Evolutionary conservation across 2,888 invertebrate species (phyloP), one percentile per base, ranked within the genome.

Genomic region (Tolmerus cingulatus): DNA sequence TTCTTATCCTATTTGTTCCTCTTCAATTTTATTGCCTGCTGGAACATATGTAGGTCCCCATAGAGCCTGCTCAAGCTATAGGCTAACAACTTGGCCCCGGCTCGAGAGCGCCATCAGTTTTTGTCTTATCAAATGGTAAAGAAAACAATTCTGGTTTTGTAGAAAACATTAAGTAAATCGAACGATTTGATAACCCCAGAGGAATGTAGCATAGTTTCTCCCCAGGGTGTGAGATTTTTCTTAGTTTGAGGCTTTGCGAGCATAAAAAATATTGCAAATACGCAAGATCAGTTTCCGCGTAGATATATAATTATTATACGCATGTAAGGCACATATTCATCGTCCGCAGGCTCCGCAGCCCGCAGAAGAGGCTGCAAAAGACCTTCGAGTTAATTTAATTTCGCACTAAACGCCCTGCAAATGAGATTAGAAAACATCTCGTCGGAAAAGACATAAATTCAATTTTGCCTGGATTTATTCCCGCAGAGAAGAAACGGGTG

Each of bases 1-100:
- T 51, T 79, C 79, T 79, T 79, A 79, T 79, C 79, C 79, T 79
- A 51, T 79, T 79, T 79, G 51, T 51, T 79, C 66, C 66, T 79
- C 51, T 46, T 79, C 51, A 14, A 51, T 51, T 79, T 79, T 79
- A 79, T 79, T 79, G 79, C 51, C 40, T 46, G 79, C 79, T 79
- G 14, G 30, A 79, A 51, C 51, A 79, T 79, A 79, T 66, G 66
- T 66, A 66, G 14, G 66, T 23, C 19, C 66, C 19, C 66, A 66
- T 27, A 66, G 12, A 66, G 23, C 23, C 9, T 23, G 27, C 66
- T 66, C 19, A 9, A 66, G 27, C 66, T 66, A 66, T 66, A 66
- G 66, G 66, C 66, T 66, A 66, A 66, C 66, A 66, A 66, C 23
- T 66, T 66, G 66, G 66, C 66, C 51, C 27, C 66, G 27, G 66